Evolutionary conservation across 2,113 vertebrate species (phyloP), one percentile per base, ranked within the genome.

Genomic region (Salvelinus alpinus): DNA sequence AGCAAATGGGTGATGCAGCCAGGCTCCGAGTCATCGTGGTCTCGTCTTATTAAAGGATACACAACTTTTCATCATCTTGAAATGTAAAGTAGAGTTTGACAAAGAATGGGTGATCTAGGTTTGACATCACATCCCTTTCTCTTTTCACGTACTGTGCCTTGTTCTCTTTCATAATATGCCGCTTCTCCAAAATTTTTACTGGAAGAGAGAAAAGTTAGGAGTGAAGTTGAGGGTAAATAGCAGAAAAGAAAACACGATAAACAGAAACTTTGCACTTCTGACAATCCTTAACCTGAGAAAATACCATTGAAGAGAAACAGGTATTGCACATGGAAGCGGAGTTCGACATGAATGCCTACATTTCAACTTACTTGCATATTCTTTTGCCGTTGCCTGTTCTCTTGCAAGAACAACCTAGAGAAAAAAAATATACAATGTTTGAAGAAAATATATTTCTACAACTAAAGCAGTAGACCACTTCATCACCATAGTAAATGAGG

Each of bases 151-250:
- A 99, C 0, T 96, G 97, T 78, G 96, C 95, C 89, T 99, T 99
- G 88, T 99, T 98, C 92, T 99, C 96, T 93, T 98, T 99, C 90
- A 99, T 97, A 91, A 99, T 99, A 90, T 99, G 98, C 80, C 96
- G 96, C 68, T 99, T 99, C 89, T 99, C 97, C 91, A 99, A 94
- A 90, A 99, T 99, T 94, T 99, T 99, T 94, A 99, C 98, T 99
- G 90, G 16, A 88, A 48, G 71, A 71, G 65, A 82, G 81, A 79
- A 85, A 82, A 78, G 22, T 64, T 27, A 25, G 9, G 24, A 5
- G 11, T 22, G 11, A 25, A 38, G 16, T 54, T 16, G 12, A 54
- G 51, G 51, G 66, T 68, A 18, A 68, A 68, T 8, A 68, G 29
- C 13, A 14, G 25, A 70, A 20, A 59, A 60, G 44, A 62, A n/a